phyloP scores from a whole-genome alignment of 1,140 invertebrate species.

The Oreohelix idahoensis region DNA sequence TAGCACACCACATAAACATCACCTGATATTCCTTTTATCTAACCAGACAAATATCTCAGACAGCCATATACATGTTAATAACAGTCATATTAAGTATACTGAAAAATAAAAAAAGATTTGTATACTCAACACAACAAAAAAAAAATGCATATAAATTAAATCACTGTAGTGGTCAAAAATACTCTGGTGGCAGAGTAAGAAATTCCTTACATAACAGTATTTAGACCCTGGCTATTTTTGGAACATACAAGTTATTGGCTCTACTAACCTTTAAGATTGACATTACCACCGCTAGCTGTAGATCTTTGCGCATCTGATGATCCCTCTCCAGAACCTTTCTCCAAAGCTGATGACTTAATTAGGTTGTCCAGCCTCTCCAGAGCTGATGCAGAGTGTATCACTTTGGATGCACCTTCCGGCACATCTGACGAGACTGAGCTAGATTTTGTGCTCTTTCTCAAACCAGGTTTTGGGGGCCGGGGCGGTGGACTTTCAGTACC shows the following conservation, averaged over 20 bases:
- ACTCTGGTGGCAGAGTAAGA: no score
- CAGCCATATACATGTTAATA: no score
- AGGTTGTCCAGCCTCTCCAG: slow-evolving; percentile 79
- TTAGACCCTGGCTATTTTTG: no score
- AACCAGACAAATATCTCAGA: no score
- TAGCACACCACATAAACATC: no score
- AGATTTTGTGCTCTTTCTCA: slow-evolving; percentile 22
- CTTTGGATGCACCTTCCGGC: slow-evolving; percentile 26
- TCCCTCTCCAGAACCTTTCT: slow-evolving; percentile 17
- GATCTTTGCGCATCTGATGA: slow-evolving; percentile 4
- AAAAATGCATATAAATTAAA: no score
- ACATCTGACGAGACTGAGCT: slow-evolving; percentile 28
- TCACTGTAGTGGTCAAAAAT: no score
- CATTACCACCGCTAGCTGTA: slow-evolving; percentile 40
- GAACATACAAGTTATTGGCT: background rate
- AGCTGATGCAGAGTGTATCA: slow-evolving; percentile 55
- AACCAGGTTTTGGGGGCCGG: slow-evolving; percentile 26
- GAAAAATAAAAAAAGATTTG: no score
- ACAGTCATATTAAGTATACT: no score
- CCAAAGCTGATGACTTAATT: slow-evolving; percentile 72
- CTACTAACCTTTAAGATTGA: slow-evolving; percentile 56
- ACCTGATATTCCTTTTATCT: no score
- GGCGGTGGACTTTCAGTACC: slow-evolving; percentile 43
- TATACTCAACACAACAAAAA: no score
- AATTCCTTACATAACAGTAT: no score